Percentiles rank a stretch among this genome's conserved stretches.
These are phyloP conservation scores for Tipula helvola DNA, from an alignment of 2,888 invertebrate genomes.

Conservation along the genomic window DNA sequence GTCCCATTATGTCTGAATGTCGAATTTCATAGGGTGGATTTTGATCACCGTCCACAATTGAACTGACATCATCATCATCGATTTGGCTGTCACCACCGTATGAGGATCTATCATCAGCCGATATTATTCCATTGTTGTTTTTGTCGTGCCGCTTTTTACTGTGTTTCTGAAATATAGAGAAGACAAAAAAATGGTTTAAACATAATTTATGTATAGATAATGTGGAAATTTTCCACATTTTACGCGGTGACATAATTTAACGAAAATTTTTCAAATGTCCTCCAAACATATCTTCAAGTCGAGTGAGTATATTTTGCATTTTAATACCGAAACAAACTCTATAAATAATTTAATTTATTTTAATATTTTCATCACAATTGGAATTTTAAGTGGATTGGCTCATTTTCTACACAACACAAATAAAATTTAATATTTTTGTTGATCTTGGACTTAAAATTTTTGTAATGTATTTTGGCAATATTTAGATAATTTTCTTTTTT, in stretches of 20 bases:
- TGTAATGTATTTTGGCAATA: background rate
- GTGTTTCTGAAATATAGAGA: constrained; percentile 12
- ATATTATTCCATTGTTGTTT: background rate
- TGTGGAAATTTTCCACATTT: background rate
- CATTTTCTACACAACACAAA: background rate
- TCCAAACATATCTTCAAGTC: background rate
- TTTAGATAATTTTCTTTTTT: background rate
- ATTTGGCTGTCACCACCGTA: background rate
- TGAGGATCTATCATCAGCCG: background rate
- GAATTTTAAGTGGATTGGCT: background rate
- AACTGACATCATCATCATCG: background rate
- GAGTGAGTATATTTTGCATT: background rate
- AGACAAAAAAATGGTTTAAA: background rate
- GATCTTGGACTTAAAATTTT: background rate
- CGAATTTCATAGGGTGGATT: constrained; percentile 42
- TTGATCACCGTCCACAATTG: constrained; percentile 18
- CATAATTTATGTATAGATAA: background rate
- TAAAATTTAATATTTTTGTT: background rate
- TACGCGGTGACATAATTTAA: background rate
- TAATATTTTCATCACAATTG: background rate
- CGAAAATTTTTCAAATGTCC: background rate
- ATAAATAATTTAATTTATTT: background rate
- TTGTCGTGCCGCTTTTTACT: constrained; percentile 14
- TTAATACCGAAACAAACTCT: background rate
- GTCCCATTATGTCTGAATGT: constrained; percentile 41